Conservation (phyloP, 1,140 invertebrate species). For the Oncopeltus fasciatus region DNA sequence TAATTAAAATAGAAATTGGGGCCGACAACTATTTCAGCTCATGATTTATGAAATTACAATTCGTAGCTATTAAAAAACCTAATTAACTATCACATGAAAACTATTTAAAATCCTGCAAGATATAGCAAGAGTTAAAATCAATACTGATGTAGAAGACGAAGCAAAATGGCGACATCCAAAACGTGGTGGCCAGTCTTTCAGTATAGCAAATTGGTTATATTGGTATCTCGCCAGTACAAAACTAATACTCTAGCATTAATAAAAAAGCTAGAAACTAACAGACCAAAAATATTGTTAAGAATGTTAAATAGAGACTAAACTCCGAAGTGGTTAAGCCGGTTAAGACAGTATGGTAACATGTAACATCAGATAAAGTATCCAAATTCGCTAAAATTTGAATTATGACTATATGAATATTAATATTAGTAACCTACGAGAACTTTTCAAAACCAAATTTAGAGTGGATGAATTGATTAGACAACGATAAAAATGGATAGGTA, state of each 20-base stretch:
- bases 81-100: too few relatives aligned
- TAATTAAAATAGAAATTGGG: too few relatives aligned
- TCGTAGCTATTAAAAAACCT: too few relatives aligned
- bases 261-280: too few relatives aligned
- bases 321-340: too few relatives aligned
- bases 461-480: not conserved
- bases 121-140: not conserved
- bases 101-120: not conserved
- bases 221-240: too few relatives aligned
- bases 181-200: not conserved
- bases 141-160: not conserved
- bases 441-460: not conserved
- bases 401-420: not conserved
- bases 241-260: too few relatives aligned
- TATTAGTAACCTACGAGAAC: not conserved
- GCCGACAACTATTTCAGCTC: too few relatives aligned
- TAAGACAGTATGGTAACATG: not conserved
- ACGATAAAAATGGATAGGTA: conserved; percentile 28
- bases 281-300: too few relatives aligned
- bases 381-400: not conserved
- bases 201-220: too few relatives aligned
- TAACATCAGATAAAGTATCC: not conserved
- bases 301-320: too few relatives aligned
- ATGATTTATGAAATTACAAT: too few relatives aligned
- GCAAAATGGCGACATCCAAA: conserved; percentile 10